A percentile compares a stretch with the other conserved stretches of the same genome.
phyloP scores from a whole-genome alignment of 2,888 invertebrate species.

The Orthosia incerta region DNA sequence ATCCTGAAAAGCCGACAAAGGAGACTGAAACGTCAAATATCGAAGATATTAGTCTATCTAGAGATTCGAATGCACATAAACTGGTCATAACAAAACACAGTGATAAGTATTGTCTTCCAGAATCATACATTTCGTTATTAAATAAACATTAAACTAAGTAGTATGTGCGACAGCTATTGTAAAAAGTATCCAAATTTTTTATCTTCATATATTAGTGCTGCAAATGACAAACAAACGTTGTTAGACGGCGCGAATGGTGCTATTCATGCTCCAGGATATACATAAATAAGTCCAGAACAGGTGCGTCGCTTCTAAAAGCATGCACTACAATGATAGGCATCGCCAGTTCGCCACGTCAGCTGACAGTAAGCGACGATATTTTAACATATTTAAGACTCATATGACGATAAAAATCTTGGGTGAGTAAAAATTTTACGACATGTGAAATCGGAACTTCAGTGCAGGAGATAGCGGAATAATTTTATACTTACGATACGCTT shows the following conservation, averaged over 20 bases:
- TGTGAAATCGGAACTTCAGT: constrained; percentile 78
- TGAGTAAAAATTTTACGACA: constrained; percentile 81
- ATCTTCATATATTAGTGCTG: constrained; percentile 47
- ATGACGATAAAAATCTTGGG: constrained; percentile 77
- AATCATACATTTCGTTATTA: background rate
- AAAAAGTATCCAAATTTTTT: constrained; percentile 11
- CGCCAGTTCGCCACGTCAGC: constrained; percentile 69
- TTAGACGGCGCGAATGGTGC: constrained; percentile 65
- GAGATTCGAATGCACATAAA: background rate
- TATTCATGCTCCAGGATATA: constrained; percentile 74
- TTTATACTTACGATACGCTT: constrained; percentile 78
- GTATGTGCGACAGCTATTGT: background rate
- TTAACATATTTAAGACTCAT: constrained; percentile 76
- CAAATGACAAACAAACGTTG: constrained; percentile 72
- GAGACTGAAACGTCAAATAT: background rate
- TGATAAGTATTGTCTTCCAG: background rate
- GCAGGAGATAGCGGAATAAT: constrained; percentile 77
- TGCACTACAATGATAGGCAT: constrained; percentile 79
- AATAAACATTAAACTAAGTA: constrained; percentile 7
- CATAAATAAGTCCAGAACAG: constrained; percentile 82
- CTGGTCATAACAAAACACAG: background rate
- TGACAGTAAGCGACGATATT: constrained; percentile 72
- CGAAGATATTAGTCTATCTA: background rate
- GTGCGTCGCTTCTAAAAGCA: constrained; percentile 76
- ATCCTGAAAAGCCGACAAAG: background rate